Conservation (phyloP, 2,113 vertebrate species). For the Malurus alboscapulatus region DNA sequence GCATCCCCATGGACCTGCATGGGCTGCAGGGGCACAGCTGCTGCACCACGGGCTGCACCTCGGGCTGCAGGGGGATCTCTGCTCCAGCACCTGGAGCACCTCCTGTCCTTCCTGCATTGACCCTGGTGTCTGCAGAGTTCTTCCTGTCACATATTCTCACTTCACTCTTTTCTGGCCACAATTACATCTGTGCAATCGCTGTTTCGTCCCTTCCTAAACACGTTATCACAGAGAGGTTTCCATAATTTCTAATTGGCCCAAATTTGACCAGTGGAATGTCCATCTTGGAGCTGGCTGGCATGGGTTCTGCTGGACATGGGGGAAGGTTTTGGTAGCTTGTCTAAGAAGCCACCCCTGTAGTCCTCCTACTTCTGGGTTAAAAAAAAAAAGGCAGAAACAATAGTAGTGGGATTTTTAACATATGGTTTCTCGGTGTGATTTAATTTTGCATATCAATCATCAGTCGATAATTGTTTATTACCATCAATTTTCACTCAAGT, state of each 20-base stretch:
- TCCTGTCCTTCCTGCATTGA: neutral
- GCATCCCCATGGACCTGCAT: too few species aligned
- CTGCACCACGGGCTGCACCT: too few species aligned
- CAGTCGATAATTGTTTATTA: neutral
- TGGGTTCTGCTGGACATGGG: neutral
- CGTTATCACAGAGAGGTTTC: neutral
- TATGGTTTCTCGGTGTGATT: neutral
- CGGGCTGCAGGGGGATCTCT: too few species aligned
- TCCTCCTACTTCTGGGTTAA: fast-evolving
- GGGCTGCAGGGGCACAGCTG: too few species aligned
- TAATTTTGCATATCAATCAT: neutral
- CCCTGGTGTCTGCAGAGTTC: neutral
- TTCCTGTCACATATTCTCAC: neutral
- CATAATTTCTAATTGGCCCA: neutral
- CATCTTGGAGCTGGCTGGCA: neutral
- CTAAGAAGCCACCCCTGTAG: neutral
- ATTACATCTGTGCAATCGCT: neutral
- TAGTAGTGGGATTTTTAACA: neutral
- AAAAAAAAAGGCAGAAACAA: neutral
- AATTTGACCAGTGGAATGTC: neutral
- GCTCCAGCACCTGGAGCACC: neutral
- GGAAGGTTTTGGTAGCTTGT: neutral
- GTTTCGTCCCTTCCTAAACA: neutral
- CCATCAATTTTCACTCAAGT: neutral
- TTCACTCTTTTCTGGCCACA: fast-evolving